A percentile compares a stretch with the other conserved stretches of the same genome.
phyloP scores from a whole-genome alignment of 1,140 invertebrate species.

The Drosophila suzukii region DNA sequence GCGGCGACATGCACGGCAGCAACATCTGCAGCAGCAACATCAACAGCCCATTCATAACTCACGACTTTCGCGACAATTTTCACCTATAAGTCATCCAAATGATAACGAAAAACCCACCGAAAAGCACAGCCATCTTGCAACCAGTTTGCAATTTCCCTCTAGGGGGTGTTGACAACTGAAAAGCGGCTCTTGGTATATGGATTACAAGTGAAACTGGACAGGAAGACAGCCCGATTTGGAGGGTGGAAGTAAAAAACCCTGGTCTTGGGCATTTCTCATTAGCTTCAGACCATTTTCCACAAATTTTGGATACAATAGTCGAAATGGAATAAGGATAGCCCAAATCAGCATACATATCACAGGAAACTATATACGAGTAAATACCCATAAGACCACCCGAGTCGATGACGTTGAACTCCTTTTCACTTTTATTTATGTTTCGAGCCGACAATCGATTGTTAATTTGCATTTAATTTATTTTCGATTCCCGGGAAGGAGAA shows the following conservation, averaged over 20 bases:
- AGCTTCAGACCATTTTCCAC: no score
- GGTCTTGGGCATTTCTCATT: no score
- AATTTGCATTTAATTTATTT: slow-evolving; percentile 60
- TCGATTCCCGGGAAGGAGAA: slow-evolving; percentile 8
- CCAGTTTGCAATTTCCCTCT: slow-evolving; percentile 45
- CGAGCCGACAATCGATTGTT: slow-evolving; percentile 47
- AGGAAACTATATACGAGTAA: no score
- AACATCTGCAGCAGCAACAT: not conserved
- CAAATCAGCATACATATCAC: no score
- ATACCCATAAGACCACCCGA: slow-evolving; percentile 2
- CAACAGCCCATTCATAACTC: slow-evolving; percentile 70
- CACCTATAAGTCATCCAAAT: slow-evolving; percentile 80
- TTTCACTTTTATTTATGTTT: slow-evolving; percentile 44
- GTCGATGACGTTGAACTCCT: slow-evolving; percentile 37
- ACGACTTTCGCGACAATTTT: slow-evolving; percentile 82
- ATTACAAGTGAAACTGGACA: slow-evolving; percentile 1
- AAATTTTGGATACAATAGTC: no score
- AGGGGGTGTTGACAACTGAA: slow-evolving; percentile 16
- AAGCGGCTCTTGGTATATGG: slow-evolving; percentile 2
- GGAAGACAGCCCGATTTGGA: slow-evolving; percentile 6
- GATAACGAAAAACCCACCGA: slow-evolving; percentile 67
- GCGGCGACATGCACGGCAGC: slow-evolving; percentile 19
- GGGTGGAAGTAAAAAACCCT: no score
- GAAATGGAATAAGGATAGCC: no score
- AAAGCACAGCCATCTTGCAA: slow-evolving; percentile 37